A percentile compares a stretch with the other conserved stretches of the same genome.
Conservation (phyloP, 2,113 vertebrate genomes). For the Uropsilus gracilis region DNA sequence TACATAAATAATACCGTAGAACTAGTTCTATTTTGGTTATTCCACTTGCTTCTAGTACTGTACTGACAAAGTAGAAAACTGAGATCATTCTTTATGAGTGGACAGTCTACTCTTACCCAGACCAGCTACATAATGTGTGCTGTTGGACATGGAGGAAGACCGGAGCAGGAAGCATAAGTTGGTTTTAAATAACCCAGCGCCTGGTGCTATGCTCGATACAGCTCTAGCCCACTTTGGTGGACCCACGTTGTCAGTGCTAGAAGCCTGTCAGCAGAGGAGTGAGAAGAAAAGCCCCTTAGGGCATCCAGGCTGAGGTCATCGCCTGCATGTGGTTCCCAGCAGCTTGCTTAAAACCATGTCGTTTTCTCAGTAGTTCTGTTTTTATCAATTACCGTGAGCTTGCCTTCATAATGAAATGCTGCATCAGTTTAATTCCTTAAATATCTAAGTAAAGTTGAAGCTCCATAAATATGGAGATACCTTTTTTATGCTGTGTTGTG, state of each 20-base stretch:
- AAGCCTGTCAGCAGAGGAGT: not conserved
- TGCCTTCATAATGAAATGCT: not conserved
- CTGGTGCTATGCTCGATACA: not conserved
- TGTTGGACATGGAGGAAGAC: not conserved
- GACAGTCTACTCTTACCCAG: not conserved
- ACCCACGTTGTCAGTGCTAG: not conserved
- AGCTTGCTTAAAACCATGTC: not conserved
- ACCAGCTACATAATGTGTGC: not conserved
- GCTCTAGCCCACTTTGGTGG: not conserved
- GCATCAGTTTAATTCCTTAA: constrained; percentile 25
- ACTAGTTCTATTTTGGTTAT: constrained; percentile 6
- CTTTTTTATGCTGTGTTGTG: not conserved
- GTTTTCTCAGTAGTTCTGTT: not conserved
- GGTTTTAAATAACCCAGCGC: not conserved
- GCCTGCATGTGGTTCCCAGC: not conserved
- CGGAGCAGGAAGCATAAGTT: not conserved
- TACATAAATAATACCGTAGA: no score
- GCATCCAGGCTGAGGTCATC: not conserved
- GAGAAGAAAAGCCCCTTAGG: rapidly evolving
- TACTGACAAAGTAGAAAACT: not conserved
- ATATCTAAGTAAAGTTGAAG: not conserved
- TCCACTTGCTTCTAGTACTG: not conserved
- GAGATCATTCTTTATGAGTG: not conserved
- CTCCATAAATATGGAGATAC: not conserved
- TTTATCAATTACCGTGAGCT: not conserved